Evolutionary conservation across 2,888 invertebrate species (phyloP).

Genomic region (Acanthosepion lycidas): DNA sequence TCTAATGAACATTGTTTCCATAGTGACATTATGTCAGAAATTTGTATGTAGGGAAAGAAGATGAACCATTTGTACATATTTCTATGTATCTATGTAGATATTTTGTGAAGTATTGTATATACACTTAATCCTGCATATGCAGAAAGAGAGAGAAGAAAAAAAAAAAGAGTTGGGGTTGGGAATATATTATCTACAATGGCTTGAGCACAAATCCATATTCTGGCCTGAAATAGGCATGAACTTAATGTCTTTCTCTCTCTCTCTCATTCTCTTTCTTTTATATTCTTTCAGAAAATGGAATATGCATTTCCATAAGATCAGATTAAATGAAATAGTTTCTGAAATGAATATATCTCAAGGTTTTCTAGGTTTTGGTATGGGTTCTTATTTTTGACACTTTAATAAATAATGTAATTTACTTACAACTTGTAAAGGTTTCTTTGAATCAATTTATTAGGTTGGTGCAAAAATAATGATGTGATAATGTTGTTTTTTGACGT

Average conservation of each 20-base stretch:
- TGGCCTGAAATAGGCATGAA: background rate
- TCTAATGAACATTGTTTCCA: constrained; percentile 23
- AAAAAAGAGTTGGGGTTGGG: background rate
- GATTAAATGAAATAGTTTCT: too few relatives aligned
- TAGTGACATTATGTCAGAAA: background rate
- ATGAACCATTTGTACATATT: background rate
- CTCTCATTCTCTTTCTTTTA: background rate
- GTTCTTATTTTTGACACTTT: too few relatives aligned
- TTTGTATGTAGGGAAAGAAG: background rate
- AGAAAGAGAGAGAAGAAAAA: background rate
- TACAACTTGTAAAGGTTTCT: too few relatives aligned
- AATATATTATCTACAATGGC: background rate
- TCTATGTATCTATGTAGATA: background rate
- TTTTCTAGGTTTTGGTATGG: too few relatives aligned
- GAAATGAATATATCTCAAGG: too few relatives aligned
- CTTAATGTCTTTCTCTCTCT: background rate
- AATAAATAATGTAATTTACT: too few relatives aligned
- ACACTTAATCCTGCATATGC: background rate
- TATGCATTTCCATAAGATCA: too few relatives aligned
- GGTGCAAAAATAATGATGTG: too few relatives aligned
- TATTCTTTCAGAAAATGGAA: too few relatives aligned
- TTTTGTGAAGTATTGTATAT: background rate
- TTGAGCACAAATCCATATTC: constrained; percentile 14
- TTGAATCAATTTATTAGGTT: too few relatives aligned
- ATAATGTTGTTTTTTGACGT: too few relatives aligned